Evolutionary conservation across 2,888 invertebrate species (phyloP).

Genomic region (Cantharis lateralis): DNA sequence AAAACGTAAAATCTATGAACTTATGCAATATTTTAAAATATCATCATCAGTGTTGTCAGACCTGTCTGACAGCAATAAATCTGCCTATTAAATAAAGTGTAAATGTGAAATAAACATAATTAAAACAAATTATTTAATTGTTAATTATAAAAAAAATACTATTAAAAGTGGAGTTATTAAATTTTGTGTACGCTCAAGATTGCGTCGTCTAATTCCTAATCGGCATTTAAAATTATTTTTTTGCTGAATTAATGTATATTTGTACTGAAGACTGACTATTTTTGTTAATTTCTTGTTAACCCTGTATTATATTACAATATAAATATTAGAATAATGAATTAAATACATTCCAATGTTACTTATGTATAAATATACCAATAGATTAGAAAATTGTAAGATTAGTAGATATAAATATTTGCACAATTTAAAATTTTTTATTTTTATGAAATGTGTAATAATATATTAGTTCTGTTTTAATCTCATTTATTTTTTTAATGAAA

Average conservation of each 20-base stretch:
- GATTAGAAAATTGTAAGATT: not conserved
- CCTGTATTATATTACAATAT: conserved; percentile 8
- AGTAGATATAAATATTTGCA: not conserved
- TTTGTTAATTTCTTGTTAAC: conserved; percentile 24
- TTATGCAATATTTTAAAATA: conserved; percentile 85
- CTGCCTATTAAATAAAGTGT: not conserved
- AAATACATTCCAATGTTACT: not conserved
- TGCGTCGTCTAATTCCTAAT: not conserved
- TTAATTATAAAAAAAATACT: not conserved
- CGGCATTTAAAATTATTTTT: not conserved
- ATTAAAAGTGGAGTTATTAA: not conserved
- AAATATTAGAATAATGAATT: conserved; percentile 3
- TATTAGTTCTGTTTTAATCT: not conserved
- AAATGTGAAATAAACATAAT: not conserved
- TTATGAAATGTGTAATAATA: not conserved
- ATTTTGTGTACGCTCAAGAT: not conserved
- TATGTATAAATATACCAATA: not conserved
- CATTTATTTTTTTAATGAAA: not conserved
- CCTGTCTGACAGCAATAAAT: conserved; percentile 59
- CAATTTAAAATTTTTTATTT: not conserved
- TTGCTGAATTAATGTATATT: conserved; percentile 3
- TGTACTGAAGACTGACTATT: conserved; percentile 20
- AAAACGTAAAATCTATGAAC: conserved; percentile 84
- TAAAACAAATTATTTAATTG: not conserved
- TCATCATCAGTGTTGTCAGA: conserved; percentile 85